Base-by-base conservation (phyloP, 1,140 invertebrate species). In the Neuroterus valhalla region DNA sequence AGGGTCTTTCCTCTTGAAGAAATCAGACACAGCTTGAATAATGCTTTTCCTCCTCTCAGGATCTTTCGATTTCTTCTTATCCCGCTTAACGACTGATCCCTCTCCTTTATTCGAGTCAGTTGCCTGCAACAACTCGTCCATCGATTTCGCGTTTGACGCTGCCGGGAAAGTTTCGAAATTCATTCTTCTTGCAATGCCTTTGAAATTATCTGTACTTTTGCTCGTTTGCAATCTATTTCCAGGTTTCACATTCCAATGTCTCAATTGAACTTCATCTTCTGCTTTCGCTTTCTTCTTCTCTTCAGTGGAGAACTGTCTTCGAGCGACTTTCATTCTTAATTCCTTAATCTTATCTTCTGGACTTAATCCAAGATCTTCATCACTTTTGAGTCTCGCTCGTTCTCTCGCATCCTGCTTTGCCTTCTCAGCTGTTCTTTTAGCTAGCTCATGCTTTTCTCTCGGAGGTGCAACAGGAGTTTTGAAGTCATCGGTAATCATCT, bases 11-110 rank as follows among this genome's bases (percentile, higher is more conserved):
- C 93, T 94, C 52, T 93, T 91, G 80, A 96, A 95, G 83, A 96
- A 95, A 85, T 94, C 95, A 2, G 95, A 94, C 52, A 96, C 93
- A 62, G 95, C 93, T 90, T 96, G 95, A 77, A 96, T 96, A 48
- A 96, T 94, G 86, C 95, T 96, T 83, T 95, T 95, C 52, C 95
- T 90, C 72, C 95, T 91, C 76, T 95, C 94, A 0, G 92, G 91
- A 85, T 95, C 94, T 84, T 92, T 92, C 66, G 85, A 79, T 68
- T 91, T 92, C 75, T 90, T 91, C 78, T 89, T 90, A 1, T 88
- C 86, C 11, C 87, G 80, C 46, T 87, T 87, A 38, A 11, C 46
- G 23, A 19, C 69, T 23, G 71, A 11, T 0, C 50, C 52, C n/a
- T 44, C 71, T 3, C 14, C 55, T n/a, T 38, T 72, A 0, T 17